Conservation (phyloP, 1,140 invertebrate genomes). For the Wiebesia pumilae region DNA sequence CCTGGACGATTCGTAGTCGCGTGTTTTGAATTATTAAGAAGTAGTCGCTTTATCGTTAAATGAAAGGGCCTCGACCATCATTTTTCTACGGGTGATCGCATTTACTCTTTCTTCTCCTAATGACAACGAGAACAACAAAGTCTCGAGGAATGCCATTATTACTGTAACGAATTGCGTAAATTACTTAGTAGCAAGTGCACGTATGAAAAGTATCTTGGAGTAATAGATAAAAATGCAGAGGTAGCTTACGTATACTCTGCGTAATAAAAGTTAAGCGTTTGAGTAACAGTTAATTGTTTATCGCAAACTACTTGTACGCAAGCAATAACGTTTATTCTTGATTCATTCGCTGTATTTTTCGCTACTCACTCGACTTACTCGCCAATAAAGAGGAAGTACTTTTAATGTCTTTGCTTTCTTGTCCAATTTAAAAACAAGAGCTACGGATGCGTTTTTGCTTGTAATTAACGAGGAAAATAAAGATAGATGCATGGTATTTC, state of each 20-base stretch:
- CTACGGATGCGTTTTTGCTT: not conserved
- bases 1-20: not conserved
- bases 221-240: not conserved
- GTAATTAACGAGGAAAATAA: not conserved
- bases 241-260: not conserved
- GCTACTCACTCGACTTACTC: not conserved
- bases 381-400: not conserved
- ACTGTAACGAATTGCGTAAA: not conserved
- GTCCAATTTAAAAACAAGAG: not conserved
- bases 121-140: too few relatives aligned
- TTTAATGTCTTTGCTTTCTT: not conserved
- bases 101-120: too few relatives aligned
- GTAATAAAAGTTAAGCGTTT: not conserved
- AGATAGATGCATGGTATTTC: not conserved
- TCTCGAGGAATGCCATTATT: too few relatives aligned
- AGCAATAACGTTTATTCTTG: not conserved
- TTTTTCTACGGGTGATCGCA: too few relatives aligned
- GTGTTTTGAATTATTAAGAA: not conserved
- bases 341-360: not conserved
- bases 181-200: not conserved
- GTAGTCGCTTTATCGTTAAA: too few relatives aligned
- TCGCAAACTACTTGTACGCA: not conserved
- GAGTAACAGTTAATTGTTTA: not conserved
- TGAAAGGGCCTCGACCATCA: too few relatives aligned
- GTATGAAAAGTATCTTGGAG: not conserved